These are phyloP conservation scores for Gnatocerus cornutus DNA, from an alignment of 2,888 invertebrate genomes.

Conservation along the genomic window DNA sequence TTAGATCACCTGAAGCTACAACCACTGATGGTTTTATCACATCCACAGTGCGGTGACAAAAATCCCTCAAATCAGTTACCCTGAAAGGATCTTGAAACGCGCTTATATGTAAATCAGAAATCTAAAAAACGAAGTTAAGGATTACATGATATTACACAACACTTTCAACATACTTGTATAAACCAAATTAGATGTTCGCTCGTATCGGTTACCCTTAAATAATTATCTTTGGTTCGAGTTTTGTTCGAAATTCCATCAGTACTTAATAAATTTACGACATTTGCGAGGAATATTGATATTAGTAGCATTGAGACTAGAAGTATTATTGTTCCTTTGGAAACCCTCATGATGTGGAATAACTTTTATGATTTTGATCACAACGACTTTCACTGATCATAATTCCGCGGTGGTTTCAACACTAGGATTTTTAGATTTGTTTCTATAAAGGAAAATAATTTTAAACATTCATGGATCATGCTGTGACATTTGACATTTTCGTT, in stretches of 20 bases:
- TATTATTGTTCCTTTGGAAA: slow-evolving; percentile 77
- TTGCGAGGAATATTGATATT: slow-evolving; percentile 80
- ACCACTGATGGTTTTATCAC: slow-evolving; percentile 84
- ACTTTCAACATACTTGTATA: slow-evolving; percentile 76
- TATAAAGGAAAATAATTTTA: background rate
- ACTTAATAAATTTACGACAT: slow-evolving; percentile 79
- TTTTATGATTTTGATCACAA: background rate
- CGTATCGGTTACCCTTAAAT: slow-evolving; percentile 75
- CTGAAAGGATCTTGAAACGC: slow-evolving; percentile 84
- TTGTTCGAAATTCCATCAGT: slow-evolving; percentile 71
- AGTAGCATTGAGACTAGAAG: slow-evolving; percentile 77
- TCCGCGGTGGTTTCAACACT: background rate
- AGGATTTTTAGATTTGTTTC: background rate
- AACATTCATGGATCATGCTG: background rate
- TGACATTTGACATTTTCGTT: slow-evolving; percentile 9
- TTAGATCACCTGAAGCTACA: slow-evolving; percentile 90
- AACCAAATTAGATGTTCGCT: slow-evolving; percentile 82
- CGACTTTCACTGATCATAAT: background rate
- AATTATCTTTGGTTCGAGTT: slow-evolving; percentile 53
- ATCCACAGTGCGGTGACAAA: slow-evolving; percentile 83
- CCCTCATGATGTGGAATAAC: slow-evolving; percentile 73
- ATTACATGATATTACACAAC: background rate
- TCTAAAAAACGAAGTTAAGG: slow-evolving; percentile 76
- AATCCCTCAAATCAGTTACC: slow-evolving; percentile 84
- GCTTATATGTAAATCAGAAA: slow-evolving; percentile 92